These are phyloP conservation scores for Papilio elwesi DNA, from an alignment of 2,888 invertebrate genomes.

Conservation along the genomic window DNA sequence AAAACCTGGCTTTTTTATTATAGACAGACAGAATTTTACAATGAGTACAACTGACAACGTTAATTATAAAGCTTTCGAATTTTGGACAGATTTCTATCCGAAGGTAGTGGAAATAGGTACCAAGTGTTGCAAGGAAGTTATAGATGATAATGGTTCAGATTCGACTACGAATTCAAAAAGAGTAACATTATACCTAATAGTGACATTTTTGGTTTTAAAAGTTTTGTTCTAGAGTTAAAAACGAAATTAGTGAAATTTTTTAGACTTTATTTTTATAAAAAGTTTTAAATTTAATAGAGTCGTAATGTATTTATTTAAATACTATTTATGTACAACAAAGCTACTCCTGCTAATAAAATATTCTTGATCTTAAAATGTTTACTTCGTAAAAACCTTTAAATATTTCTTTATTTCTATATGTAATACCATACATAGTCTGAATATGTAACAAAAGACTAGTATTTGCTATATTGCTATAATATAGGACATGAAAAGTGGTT, in stretches of 20 bases:
- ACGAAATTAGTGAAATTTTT: constrained; percentile 47
- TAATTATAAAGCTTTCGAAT: constrained; percentile 90
- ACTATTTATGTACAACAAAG: constrained; percentile 47
- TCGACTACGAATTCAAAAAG: constrained; percentile 51
- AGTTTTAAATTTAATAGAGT: constrained; percentile 62
- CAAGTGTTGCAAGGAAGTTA: constrained; percentile 88
- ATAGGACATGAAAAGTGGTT: too few relatives aligned
- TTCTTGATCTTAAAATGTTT: neutral
- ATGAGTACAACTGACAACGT: constrained; percentile 88
- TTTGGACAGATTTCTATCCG: constrained; percentile 94
- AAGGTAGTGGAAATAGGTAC: constrained; percentile 88
- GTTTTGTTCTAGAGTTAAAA: constrained; percentile 43
- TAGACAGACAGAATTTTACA: constrained; percentile 89
- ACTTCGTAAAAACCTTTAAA: neutral
- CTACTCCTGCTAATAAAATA: constrained; percentile 40
- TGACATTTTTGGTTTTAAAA: constrained; percentile 61
- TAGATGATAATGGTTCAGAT: constrained; percentile 69
- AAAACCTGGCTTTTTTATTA: constrained; percentile 88
- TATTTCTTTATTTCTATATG: too few relatives aligned
- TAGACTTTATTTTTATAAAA: constrained; percentile 75
- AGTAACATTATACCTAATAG: constrained; percentile 58
- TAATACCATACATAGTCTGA: too few relatives aligned
- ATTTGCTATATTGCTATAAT: too few relatives aligned
- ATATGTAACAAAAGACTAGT: too few relatives aligned
- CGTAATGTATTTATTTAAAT: constrained; percentile 63